Base-by-base conservation (phyloP, 2,113 vertebrate genomes). In the Tenebrosternarchus preto region DNA sequence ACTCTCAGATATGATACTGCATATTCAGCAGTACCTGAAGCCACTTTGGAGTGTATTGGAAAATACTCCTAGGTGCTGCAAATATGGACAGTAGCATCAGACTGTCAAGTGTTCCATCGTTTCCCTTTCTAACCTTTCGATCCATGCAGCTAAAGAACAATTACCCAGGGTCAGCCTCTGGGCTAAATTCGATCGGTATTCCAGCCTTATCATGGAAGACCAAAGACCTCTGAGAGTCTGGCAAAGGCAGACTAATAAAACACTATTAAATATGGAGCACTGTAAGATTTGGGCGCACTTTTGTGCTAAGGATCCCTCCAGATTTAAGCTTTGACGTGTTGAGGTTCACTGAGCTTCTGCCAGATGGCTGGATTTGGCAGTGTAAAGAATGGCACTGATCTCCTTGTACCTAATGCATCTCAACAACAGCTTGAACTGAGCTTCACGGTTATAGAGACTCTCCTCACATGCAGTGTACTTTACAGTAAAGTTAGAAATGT, bases 211-310 rank as follows among this genome's bases (percentile, higher is more conserved):
- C 76, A 72, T 79, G 33, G 29, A 77, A 66, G 55, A 76, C 39
- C 73, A 83, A 57, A 43, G 33, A 56, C 46, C 56, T 81, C 71
- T 78, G 76, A 57, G 82, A 88, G 88, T 88, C 31, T 87, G 86
- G 84, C 86, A 86, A 78, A 61, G 82, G 77, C 83, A 76, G 33
- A 4, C 60, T 72, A 78, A 86, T 83, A 77, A 88, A 89, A 85
- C 59, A 9, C 39, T 81, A 86, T 83, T 86, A 87, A 88, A 86
- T 81, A 72, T 85, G 86, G 59, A 80, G 78, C 64, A 24, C 80
- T 66, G 83, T 67, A 79, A 78, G 61, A 43, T 87, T 82, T 29
- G 80, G 81, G 81, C 84, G 79, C 77, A 46, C 55, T 77, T 71
- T 77, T 57, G 24, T 55, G 33, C 29, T 33, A 46, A 68, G 22